Evolutionary conservation across 2,888 invertebrate species (phyloP), one percentile per base, ranked within the genome.

Genomic region (Archips xylosteana): DNA sequence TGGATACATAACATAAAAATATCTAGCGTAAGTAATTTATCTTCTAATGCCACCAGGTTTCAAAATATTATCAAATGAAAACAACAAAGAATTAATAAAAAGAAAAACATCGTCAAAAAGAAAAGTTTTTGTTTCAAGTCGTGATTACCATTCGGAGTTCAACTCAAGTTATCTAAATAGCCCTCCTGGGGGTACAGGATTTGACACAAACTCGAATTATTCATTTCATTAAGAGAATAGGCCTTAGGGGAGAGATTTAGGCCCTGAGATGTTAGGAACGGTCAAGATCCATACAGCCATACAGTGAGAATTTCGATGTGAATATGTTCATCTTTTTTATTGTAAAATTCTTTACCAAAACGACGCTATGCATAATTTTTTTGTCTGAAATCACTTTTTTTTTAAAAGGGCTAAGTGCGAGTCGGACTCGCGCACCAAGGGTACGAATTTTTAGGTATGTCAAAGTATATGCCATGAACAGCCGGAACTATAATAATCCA

Each of bases 191-290:
- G 51, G 51, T 36, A 63, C 63, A 70, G 70, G 70, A 61, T 74
- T 74, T 70, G 74, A 69, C 70, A 70, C 65, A 70, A 74, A 74
- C 70, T 70, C 69, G 39, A 65, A 74, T 74, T 65, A 74, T 70
- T 74, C 70, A 74, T 74, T 74, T 70, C 70, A 74, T 74, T 74
- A 74, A 65, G 69, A 65, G 74, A 65, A 74, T 74, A 65, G 70
- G 65, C 51, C 70, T 61, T 64, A 15, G 32, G 74, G 74, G 74
- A 61, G 59, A 60, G 64, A 61, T 70, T 70, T 3, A 51, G 49
- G 9, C 39, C 63, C 45, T 39, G 49, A n/a, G 36, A 42, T 65
- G 59, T 49, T 49, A 36, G 15, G 15, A 67, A 39, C 12, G 62
- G 73, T 49, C 64, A 60, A 73, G 45, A n/a, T n/a, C n/a, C 15